These are phyloP conservation scores for Carassius auratus DNA, from an alignment of 2,113 vertebrate genomes.

Conservation along the genomic window DNA sequence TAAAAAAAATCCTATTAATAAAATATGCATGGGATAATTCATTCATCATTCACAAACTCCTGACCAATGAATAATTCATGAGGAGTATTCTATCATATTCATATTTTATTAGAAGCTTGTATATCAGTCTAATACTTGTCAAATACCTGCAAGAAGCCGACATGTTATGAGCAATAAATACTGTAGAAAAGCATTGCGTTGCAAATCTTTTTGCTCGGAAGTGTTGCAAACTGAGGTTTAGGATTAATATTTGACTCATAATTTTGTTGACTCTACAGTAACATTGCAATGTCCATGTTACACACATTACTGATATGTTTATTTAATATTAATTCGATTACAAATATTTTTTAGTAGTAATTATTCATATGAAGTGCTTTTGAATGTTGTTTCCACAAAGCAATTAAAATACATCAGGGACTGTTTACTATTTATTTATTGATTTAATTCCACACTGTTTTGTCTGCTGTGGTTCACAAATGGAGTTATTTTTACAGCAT, in stretches of 20 bases:
- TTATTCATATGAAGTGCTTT: not conserved
- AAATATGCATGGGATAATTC: constrained; percentile 76
- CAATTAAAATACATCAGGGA: not conserved
- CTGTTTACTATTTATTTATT: not conserved
- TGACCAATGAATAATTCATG: constrained; percentile 72
- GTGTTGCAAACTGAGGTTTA: not conserved
- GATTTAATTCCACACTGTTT: not conserved
- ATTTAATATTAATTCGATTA: not conserved
- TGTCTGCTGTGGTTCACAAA: not conserved
- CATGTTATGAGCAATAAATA: constrained; percentile 40
- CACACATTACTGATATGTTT: not conserved
- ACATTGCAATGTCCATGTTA: not conserved
- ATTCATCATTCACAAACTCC: constrained; percentile 77
- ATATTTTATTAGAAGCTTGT: constrained; percentile 70
- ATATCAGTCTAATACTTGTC: constrained; percentile 56
- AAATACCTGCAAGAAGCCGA: constrained; percentile 47
- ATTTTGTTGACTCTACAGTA: not conserved
- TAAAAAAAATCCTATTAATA: constrained; percentile 81
- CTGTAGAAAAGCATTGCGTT: not conserved
- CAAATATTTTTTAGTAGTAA: not conserved
- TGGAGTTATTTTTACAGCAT: not conserved
- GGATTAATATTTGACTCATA: not conserved
- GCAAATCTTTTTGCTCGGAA: not conserved
- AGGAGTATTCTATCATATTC: constrained; percentile 35
- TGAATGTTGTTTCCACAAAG: not conserved